Evolutionary conservation across 1,140 invertebrate genomes (phyloP).

Genomic region (Araneus ventricosus): DNA sequence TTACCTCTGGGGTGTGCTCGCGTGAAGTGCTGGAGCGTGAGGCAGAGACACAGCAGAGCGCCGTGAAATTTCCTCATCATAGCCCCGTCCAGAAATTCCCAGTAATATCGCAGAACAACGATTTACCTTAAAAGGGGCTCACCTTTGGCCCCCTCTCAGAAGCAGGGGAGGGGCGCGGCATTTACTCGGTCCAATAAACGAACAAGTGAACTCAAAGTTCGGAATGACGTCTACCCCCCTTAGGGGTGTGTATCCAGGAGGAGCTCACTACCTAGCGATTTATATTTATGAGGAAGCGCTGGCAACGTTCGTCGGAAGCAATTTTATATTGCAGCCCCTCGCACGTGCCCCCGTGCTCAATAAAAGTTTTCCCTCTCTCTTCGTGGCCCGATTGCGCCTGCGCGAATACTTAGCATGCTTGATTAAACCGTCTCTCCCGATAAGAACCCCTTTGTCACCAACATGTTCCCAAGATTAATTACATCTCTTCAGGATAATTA

Average conservation of each 20-base stretch:
- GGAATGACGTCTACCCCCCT: conserved; percentile 11
- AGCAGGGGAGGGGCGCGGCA: background rate
- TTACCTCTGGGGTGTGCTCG: conserved; percentile 66
- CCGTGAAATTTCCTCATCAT: conserved; percentile 16
- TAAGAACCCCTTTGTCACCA: conserved; percentile 76
- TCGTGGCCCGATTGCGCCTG: conserved; percentile 30
- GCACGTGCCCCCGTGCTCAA: conserved; percentile 58
- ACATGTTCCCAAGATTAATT: conserved; percentile 76
- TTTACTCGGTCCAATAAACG: background rate
- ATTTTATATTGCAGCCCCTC: conserved; percentile 69
- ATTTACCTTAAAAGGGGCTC: conserved; percentile 39
- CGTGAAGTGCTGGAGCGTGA: background rate
- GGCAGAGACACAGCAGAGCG: conserved; percentile 20
- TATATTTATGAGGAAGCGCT: conserved; percentile 69
- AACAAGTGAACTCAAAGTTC: conserved; percentile 43
- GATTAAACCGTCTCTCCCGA: conserved; percentile 74
- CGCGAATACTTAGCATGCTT: conserved; percentile 75
- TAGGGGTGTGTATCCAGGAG: conserved; percentile 58
- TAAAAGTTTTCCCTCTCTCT: conserved; percentile 65
- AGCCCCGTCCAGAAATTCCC: background rate
- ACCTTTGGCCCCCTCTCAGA: conserved; percentile 40
- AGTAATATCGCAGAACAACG: conserved; percentile 31
- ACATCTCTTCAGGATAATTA: conserved; percentile 76
- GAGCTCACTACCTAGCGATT: conserved; percentile 56
- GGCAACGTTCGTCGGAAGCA: conserved; percentile 48